A percentile compares a stretch with the other conserved stretches of the same genome.
Conservation (phyloP, 2,888 invertebrate species). For the Cyclophora punctaria region DNA sequence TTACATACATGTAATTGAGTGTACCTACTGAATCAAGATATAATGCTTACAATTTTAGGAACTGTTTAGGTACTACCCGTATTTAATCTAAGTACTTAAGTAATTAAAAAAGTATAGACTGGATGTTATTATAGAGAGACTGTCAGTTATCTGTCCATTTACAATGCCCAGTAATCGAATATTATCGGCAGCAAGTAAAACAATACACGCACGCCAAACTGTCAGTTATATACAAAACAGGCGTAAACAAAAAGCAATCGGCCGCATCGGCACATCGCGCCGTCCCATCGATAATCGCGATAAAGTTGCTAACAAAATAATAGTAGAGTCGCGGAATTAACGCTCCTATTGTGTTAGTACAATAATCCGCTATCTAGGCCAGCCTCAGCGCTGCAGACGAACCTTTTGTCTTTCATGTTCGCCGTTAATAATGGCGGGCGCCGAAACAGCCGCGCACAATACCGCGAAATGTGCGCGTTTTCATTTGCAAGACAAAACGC, state of each 20-base stretch:
- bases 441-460: constrained; percentile 75
- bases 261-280: constrained; percentile 5
- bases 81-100: too few species aligned
- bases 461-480: constrained; percentile 76
- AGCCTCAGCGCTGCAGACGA: constrained; percentile 75
- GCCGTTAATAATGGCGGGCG: constrained; percentile 75
- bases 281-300: constrained; percentile 61
- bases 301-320: constrained; percentile 74
- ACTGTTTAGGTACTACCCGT: too few species aligned
- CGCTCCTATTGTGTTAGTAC: constrained; percentile 74
- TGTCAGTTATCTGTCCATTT: too few species aligned
- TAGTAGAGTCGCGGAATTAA: constrained; percentile 72
- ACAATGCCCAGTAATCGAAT: too few species aligned
- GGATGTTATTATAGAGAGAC: too few species aligned
- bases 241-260: constrained; percentile 23
- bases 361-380: constrained; percentile 76
- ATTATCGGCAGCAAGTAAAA: constrained; percentile 7
- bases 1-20: too few species aligned
- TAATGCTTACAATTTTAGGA: too few species aligned
- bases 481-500: constrained; percentile 76
- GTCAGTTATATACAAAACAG: constrained; percentile 17
- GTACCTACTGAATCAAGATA: too few species aligned
- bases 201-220: constrained; percentile 15
- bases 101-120: too few species aligned
- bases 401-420: constrained; percentile 76